Base-by-base conservation (phyloP, 2,113 vertebrate species). In the Miniopterus natalensis region DNA sequence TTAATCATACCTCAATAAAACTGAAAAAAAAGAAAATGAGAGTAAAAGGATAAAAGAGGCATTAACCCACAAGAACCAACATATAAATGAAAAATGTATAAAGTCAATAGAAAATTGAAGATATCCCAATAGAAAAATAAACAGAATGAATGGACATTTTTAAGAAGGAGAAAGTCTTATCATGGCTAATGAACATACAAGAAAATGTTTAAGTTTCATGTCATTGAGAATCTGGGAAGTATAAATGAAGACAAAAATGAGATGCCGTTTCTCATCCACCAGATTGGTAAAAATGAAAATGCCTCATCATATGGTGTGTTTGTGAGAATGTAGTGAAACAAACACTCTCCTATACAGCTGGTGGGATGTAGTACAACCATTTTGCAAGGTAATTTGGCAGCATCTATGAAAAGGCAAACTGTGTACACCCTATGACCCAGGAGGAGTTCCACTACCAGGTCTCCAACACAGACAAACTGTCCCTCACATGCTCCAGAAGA, bases 241-340 rank as follows among this genome's bases (percentile, higher is more conserved):
- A 1, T 18, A 70, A 42, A 80, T 1, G 17, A 77, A 83, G 63
- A 12, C 57, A 71, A 88, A 90, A 90, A n/a, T 86, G 7, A 51
- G 9, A 86, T 17, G 21, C 36, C 40, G 31, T 85, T 85, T 91
- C 59, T 65, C 1, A 11, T 18, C 59, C 31, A 75, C 15, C 51
- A 57, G 47, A 71, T 25, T 75, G 81, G 75, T 92, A 91, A 77
- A 88, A 78, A 14, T 84, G 71, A 96, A 92, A 77, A 49, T 88
- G 68, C 74, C 42, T 90, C 79, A 66, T 88, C 77, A 21, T 86
- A 59, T 94, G n/a, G 10, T 77, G 79, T 92, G 13, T 71, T 85
- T 79, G 45, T 84, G 59, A 63, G 20, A 73, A 88, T 49, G 6
- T 42, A 55, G 45, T 29, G 31, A 49, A 63, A 51, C 36, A 57